Percentiles rank a stretch among this genome's conserved stretches.
Conservation (phyloP, 2,797 vertebrate species). For the Chelon auratus region DNA sequence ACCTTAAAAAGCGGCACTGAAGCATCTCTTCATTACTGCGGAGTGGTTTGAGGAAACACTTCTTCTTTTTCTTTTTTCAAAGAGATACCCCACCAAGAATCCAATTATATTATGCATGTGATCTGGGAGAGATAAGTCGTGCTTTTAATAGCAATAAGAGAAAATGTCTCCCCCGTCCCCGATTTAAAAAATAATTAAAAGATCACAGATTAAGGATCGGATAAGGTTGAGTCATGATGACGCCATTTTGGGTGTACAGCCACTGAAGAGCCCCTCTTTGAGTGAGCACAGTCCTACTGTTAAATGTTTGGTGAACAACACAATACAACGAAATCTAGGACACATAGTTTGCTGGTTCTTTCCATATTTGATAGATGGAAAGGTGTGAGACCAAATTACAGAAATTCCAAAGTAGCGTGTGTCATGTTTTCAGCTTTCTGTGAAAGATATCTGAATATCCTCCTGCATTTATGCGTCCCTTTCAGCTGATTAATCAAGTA, state of each 20-base stretch:
- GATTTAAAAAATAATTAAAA: constrained; percentile 19
- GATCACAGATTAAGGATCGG: constrained; percentile 21
- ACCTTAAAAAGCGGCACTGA: constrained; percentile 4
- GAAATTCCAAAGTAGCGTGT: neutral
- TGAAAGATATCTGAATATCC: constrained; percentile 11
- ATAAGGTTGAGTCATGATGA: constrained; percentile 30
- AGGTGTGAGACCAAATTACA: constrained; percentile 1
- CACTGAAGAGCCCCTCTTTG: constrained; percentile 15
- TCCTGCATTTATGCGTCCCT: constrained; percentile 15
- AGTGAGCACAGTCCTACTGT: constrained; percentile 11
- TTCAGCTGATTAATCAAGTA: constrained; percentile 29
- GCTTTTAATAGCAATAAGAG: neutral
- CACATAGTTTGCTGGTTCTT: constrained; percentile 1
- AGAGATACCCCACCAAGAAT: constrained; percentile 5
- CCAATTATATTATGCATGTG: constrained; percentile 8
- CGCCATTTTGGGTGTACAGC: constrained; percentile 36
- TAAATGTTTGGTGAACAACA: constrained; percentile 9
- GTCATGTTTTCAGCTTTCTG: constrained; percentile 14
- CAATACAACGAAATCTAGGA: constrained; percentile 5
- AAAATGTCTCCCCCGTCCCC: neutral
- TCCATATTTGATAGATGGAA: constrained; percentile 1
- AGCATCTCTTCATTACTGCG: constrained; percentile 19
- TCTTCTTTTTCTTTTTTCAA: neutral
- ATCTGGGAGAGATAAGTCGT: constrained; percentile 24
- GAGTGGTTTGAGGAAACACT: constrained; percentile 20